Percentiles rank a stretch among this genome's conserved stretches.
Evolutionary conservation across 2,797 vertebrate species (phyloP).

Genomic region (Girardinus metallicus): DNA sequence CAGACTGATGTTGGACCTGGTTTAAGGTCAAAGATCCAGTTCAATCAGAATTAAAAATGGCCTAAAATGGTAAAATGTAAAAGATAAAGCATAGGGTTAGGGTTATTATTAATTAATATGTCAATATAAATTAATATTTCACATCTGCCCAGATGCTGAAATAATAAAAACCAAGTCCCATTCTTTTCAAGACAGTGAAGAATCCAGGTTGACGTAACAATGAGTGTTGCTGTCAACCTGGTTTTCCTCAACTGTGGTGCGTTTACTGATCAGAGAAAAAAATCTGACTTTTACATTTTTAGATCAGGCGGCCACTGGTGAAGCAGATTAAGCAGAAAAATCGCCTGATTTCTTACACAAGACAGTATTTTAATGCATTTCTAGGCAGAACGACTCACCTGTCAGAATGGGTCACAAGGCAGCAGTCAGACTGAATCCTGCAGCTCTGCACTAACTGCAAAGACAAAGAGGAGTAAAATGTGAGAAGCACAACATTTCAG

Average conservation of each 20-base stretch:
- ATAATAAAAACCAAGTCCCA: not conserved
- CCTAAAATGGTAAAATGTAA: not conserved
- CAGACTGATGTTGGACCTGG: too few relatives aligned
- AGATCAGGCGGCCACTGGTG: not conserved
- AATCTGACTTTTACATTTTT: not conserved
- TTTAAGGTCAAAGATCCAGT: not conserved
- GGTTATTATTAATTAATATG: too few relatives aligned
- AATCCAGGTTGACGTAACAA: not conserved
- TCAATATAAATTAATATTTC: not conserved
- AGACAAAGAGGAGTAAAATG: not conserved
- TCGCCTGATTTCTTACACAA: not conserved
- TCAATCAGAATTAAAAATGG: not conserved
- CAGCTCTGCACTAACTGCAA: conserved; percentile 33
- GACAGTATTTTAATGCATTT: not conserved
- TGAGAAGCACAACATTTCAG: not conserved
- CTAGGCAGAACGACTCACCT: conserved; percentile 37
- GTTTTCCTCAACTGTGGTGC: not conserved
- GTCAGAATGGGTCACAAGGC: conserved; percentile 27
- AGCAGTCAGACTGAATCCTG: conserved; percentile 18
- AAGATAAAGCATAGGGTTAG: not conserved
- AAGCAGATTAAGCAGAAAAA: not conserved
- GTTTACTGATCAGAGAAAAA: not conserved
- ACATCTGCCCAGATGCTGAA: not conserved
- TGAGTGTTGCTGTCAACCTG: not conserved
- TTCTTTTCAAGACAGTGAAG: not conserved